Evolutionary conservation across 2,113 vertebrate genomes (phyloP), one percentile per base, ranked within the genome.

Genomic region (Micromys minutus): DNA sequence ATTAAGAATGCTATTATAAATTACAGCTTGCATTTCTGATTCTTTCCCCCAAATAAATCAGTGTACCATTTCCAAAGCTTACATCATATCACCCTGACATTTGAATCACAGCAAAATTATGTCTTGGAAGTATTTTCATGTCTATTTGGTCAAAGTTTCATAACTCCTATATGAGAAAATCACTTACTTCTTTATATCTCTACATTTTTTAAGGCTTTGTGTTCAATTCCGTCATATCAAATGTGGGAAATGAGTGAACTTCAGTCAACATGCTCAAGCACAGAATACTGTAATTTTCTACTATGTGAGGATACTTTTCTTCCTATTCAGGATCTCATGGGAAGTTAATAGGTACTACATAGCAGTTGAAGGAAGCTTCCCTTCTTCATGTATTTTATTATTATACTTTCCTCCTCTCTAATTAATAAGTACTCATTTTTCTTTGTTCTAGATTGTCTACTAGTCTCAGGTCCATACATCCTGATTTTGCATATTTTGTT

Each of bases 101-200:
- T 96, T 88, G 74, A 97, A 72, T 96, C 52, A 50, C 79, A 96
- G 83, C 71, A 96, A 97, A 95, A 95, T 96, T 97, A 93, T 96
- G 88, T 89, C 84, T 97, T 97, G 93, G 91, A 95, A 94, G 80
- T 93, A 95, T 92, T 93, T 97, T 72, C 69, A 93, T 80, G 52
- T 94, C 69, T 91, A 89, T 93, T 95, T 76, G 91, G 84, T 90
- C 34, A 93, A 79, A 90, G 39, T 95, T 96, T 97, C 47, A 84
- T 80, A 95, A 94, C 63, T 84, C 94, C 8, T 94, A 89, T 13
- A 55, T 91, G 91, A 74, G 19, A 50, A n/a, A 94, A 91, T 91
- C 75, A 12, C 7, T 96, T 10, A 71, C 75, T 89, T 95, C 22
- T 88, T 94, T 97, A 52, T 55, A 91, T 94, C 57, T 79, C 11